Conservation (phyloP, 2,113 vertebrate species). For the Pygoscelis adeliae region DNA sequence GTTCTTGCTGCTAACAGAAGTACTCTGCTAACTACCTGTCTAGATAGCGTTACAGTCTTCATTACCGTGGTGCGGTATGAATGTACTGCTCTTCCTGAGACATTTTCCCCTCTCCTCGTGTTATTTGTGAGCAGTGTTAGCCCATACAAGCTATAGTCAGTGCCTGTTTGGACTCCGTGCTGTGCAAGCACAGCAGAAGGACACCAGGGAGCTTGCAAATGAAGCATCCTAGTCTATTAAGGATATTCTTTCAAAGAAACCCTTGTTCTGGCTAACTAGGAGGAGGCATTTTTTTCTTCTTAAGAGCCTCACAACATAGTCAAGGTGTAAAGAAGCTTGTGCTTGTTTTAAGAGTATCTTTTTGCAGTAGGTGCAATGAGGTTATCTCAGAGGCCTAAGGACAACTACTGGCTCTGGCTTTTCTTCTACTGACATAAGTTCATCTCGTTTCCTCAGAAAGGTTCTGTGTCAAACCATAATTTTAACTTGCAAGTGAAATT, state of each 20-base stretch:
- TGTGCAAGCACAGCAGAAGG: background rate
- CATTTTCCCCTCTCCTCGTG: rapidly evolving
- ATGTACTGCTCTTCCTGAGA: background rate
- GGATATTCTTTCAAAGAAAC: background rate
- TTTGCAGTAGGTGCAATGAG: background rate
- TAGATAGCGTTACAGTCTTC: background rate
- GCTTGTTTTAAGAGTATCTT: background rate
- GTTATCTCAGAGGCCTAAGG: background rate
- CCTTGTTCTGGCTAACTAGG: background rate
- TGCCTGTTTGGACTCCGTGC: background rate
- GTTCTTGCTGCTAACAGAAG: background rate
- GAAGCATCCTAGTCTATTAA: background rate
- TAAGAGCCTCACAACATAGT: background rate
- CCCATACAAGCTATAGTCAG: rapidly evolving
- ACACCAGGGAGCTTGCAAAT: background rate
- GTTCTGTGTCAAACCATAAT: background rate
- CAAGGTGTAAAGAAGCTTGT: background rate
- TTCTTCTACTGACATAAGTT: background rate
- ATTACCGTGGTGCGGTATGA: rapidly evolving
- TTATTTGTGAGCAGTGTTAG: background rate
- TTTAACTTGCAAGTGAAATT: background rate
- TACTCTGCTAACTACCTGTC: background rate
- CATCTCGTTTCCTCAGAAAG: background rate
- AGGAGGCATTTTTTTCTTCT: background rate
- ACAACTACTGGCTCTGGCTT: background rate